Evolutionary conservation across 2,113 vertebrate species (phyloP).

Genomic region (Hydrolagus affinis): DNA sequence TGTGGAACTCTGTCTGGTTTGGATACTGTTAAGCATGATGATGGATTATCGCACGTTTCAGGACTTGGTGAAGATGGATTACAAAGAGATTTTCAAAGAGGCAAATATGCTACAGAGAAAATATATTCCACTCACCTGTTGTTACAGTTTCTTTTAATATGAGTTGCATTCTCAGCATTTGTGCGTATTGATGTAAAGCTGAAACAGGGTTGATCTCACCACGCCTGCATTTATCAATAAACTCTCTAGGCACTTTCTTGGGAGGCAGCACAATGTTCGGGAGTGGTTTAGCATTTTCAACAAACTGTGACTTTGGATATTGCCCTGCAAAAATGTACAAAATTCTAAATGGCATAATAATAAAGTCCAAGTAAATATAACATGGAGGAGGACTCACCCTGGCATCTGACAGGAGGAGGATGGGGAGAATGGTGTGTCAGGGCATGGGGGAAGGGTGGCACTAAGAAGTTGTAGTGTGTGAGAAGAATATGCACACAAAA

Average conservation of each 20-base stretch:
- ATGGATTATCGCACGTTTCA: too few relatives aligned
- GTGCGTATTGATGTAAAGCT: constrained; percentile 70
- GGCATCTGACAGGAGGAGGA: background rate
- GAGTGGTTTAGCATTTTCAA: constrained; percentile 34
- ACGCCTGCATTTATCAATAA: constrained; percentile 60
- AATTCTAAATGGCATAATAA: background rate
- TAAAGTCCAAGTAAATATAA: background rate
- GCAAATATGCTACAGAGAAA: background rate
- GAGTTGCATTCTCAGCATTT: constrained; percentile 55
- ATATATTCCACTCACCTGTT: constrained; percentile 54
- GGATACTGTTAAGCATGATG: too few relatives aligned
- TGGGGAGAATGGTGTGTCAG: too few relatives aligned
- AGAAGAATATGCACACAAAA: background rate
- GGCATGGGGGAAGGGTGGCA: too few relatives aligned
- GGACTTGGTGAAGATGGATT: too few relatives aligned
- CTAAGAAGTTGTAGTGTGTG: too few relatives aligned
- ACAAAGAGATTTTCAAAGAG: background rate
- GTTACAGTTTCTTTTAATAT: constrained; percentile 77
- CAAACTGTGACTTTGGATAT: constrained; percentile 40
- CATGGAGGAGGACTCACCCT: background rate
- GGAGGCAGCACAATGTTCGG: constrained; percentile 40
- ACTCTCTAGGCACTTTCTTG: constrained; percentile 43
- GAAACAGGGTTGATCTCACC: constrained; percentile 64
- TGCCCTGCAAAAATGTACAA: constrained; percentile 40
- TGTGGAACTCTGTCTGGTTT: too few relatives aligned